phyloP scores from a whole-genome alignment of 2,113 vertebrate species.

The Pterophyllum scalare region DNA sequence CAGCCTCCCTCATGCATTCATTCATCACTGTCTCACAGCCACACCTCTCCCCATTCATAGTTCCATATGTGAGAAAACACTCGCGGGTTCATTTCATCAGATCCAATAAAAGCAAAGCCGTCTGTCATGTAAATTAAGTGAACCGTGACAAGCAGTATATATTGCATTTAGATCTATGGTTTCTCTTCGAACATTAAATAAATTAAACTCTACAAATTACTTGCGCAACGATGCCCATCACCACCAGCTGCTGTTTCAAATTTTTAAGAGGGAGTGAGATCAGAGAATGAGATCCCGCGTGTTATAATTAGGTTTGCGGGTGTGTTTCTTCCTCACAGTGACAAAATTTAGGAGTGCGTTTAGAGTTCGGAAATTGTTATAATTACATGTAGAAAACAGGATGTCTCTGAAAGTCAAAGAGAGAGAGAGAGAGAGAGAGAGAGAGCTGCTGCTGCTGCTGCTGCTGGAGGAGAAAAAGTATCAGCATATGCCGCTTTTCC shows the following conservation, averaged over 20 bases:
- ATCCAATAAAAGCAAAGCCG: neutral
- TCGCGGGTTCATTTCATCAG: neutral
- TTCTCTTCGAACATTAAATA: neutral
- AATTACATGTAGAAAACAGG: neutral
- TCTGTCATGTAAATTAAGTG: neutral
- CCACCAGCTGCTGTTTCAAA: neutral
- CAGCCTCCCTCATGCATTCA: neutral
- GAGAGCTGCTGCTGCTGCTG: neutral
- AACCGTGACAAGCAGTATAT: neutral
- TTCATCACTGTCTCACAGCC: constrained; percentile 3
- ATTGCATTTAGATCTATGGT: neutral
- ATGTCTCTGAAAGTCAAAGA: neutral
- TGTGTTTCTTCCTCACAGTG: neutral
- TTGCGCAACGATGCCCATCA: neutral
- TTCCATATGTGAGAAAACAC: neutral
- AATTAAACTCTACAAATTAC: neutral
- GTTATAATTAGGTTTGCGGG: constrained; percentile 7
- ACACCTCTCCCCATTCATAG: constrained; percentile 17
- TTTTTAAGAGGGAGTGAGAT: neutral
- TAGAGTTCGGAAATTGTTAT: neutral
- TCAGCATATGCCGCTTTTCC: neutral
- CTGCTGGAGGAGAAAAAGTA: neutral
- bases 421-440: neutral
- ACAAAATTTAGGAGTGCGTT: neutral
- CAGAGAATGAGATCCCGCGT: constrained; percentile 14